phyloP scores from a whole-genome alignment of 1,140 invertebrate genomes.

The Cardiocondyla obscurior region DNA sequence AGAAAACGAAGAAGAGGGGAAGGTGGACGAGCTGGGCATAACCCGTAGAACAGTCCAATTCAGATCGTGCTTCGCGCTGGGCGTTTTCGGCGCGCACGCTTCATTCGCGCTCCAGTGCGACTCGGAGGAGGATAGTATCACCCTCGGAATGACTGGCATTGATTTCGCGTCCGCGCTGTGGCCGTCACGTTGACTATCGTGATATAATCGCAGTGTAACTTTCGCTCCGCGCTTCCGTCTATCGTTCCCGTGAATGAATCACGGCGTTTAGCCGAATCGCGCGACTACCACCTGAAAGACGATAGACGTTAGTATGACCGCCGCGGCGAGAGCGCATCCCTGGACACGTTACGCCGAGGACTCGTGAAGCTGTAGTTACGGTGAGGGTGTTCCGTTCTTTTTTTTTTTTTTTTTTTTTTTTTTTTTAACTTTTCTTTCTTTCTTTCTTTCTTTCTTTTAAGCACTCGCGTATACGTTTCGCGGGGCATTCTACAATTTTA shows the following conservation, averaged over 20 bases:
- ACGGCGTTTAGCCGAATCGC: background rate
- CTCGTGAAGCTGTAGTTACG: conserved; percentile 27
- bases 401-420: background rate
- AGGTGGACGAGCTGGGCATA: conserved; percentile 37
- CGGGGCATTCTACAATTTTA: background rate
- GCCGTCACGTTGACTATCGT: background rate
- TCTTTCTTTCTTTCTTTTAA: background rate
- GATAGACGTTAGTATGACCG: background rate
- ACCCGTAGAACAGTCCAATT: conserved; percentile 58
- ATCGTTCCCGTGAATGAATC: conserved; percentile 21
- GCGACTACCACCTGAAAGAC: background rate
- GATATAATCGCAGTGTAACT: background rate
- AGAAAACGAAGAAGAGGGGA: conserved; percentile 41
- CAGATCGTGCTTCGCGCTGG: conserved; percentile 58
- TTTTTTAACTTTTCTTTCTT: background rate
- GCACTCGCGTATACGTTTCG: background rate
- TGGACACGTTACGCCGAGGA: background rate
- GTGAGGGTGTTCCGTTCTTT: background rate
- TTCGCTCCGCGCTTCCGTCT: no score
- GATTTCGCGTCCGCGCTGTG: background rate
- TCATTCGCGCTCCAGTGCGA: conserved; percentile 22
- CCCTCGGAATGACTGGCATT: conserved; percentile 12
- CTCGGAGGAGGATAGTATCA: background rate
- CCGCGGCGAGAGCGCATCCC: background rate
- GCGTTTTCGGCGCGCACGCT: conserved; percentile 49